Conservation (phyloP, 1,140 invertebrate genomes). For the Brachionus plicatilis region DNA sequence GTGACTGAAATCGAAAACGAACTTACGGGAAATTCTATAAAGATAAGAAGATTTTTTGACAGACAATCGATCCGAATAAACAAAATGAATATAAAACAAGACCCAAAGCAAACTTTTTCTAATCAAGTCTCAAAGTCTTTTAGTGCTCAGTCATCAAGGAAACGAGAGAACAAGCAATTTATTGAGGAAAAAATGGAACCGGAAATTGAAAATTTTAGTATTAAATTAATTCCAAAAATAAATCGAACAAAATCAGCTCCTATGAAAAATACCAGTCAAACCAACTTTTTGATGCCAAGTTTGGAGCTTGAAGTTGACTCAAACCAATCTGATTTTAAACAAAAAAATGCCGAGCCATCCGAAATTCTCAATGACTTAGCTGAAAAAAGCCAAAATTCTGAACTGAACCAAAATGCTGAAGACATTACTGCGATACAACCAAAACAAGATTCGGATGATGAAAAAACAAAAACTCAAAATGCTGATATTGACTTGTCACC, state of each 20-base stretch:
- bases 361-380: not conserved
- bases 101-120: not conserved
- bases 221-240: not conserved
- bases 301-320: not conserved
- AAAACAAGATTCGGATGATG: not conserved
- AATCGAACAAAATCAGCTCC: not conserved
- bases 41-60: constrained; percentile 28
- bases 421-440: not conserved
- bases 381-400: not conserved
- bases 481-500: not conserved
- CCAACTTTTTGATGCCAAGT: not conserved
- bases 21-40: not conserved
- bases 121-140: not conserved
- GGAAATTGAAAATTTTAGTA: not conserved
- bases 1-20: constrained; percentile 30
- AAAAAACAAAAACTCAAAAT: not conserved
- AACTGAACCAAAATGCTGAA: not conserved
- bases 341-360: not conserved
- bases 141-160: not conserved
- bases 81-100: not conserved
- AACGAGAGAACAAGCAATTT: not conserved
- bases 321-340: not conserved
- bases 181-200: not conserved
- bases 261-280: not conserved
- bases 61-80: constrained; percentile 10